phyloP scores from a whole-genome alignment of 1,140 invertebrate genomes.

The Drosophila tristis region DNA sequence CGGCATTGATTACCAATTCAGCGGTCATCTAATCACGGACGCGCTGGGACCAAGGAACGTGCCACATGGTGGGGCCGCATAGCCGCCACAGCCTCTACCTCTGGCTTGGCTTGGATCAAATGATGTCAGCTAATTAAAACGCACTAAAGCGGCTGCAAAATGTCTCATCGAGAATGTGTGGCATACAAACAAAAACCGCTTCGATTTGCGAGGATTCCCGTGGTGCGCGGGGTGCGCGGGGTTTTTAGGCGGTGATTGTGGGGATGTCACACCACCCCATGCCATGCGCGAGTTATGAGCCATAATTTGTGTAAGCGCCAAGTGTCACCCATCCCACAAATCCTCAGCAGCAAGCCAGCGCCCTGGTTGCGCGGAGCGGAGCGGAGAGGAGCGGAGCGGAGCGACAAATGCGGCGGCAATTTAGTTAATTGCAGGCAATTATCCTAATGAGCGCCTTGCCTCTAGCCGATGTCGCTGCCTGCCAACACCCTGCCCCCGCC shows the following conservation, averaged over 20 bases:
- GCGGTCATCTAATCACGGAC: constrained; percentile 78
- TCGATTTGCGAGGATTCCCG: background rate
- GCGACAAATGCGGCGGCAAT: constrained; percentile 81
- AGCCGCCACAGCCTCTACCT: constrained; percentile 6
- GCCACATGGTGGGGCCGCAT: constrained; percentile 8
- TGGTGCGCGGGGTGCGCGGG: no score
- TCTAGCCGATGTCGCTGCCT: constrained; percentile 50
- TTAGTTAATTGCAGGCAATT: constrained; percentile 83
- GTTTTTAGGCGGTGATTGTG: background rate
- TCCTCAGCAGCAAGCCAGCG: background rate
- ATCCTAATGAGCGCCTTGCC: constrained; percentile 82
- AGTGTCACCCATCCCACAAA: constrained; percentile 38
- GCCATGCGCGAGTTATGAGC: constrained; percentile 69
- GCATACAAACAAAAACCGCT: constrained; percentile 11
- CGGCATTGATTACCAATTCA: constrained; percentile 81
- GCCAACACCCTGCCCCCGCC: background rate
- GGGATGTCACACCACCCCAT: constrained; percentile 27
- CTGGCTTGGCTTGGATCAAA: constrained; percentile 19
- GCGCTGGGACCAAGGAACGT: constrained; percentile 40
- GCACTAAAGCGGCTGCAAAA: constrained; percentile 62
- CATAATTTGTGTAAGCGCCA: constrained; percentile 77
- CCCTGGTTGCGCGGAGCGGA: background rate
- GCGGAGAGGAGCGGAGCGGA: constrained; percentile 26
- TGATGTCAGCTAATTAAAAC: constrained; percentile 75
- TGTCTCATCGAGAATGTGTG: constrained; percentile 14